Evolutionary conservation across 1,140 invertebrate species (phyloP).

Genomic region (Drosophila grimshawi): DNA sequence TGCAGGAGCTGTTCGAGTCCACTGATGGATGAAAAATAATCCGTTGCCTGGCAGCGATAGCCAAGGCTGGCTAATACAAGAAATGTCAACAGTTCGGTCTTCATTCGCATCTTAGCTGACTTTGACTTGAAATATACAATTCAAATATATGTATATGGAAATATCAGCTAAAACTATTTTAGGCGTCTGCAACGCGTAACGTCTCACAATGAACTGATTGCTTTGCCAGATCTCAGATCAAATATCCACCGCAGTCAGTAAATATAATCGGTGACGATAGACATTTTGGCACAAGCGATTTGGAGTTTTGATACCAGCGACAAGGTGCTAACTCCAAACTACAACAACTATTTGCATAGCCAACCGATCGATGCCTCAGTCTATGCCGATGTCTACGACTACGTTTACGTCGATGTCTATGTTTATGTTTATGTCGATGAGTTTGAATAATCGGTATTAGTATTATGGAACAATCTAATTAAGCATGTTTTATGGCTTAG

Average conservation of each 20-base stretch:
- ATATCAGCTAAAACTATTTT: conserved; percentile 7
- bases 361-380: conserved; percentile 36
- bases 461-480: conserved; percentile 36
- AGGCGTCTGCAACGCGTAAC: conserved; percentile 51
- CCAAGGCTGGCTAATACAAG: conserved; percentile 35
- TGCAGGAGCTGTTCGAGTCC: conserved; percentile 94
- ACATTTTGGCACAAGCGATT: conserved; percentile 52
- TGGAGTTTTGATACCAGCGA: conserved; percentile 22
- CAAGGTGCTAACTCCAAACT: conserved; percentile 48
- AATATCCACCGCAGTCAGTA: conserved; percentile 46
- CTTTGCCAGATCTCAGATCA: conserved; percentile 6
- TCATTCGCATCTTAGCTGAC: conserved; percentile 32
- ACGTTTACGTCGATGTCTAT: conserved; percentile 3
- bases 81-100: conserved; percentile 30
- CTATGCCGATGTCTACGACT: conserved; percentile 18
- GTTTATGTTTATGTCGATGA: conserved; percentile 14
- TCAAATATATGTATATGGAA: not conserved
- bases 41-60: conserved; percentile 45
- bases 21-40: conserved; percentile 94
- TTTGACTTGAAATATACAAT: not conserved
- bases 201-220: conserved; percentile 63
- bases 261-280: conserved; percentile 55
- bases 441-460: conserved; percentile 48
- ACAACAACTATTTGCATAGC: conserved; percentile 40
- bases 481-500: conserved; percentile 73